These are phyloP conservation scores for Spodoptera exigua DNA, from an alignment of 2,888 invertebrate species.

Conservation along the genomic window DNA sequence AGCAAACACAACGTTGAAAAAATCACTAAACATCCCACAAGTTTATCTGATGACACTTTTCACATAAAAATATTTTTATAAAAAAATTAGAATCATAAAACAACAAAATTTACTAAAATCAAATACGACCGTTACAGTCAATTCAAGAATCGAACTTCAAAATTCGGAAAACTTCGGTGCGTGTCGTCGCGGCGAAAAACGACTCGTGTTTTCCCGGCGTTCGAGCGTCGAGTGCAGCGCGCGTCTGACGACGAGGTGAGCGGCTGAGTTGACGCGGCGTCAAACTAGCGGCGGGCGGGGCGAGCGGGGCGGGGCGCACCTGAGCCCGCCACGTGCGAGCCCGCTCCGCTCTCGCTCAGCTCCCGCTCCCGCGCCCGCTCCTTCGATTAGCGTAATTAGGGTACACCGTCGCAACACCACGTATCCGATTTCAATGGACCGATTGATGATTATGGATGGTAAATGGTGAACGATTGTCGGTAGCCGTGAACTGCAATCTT, in stretches of 20 bases:
- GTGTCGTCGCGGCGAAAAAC: constrained; percentile 83
- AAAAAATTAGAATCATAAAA: constrained; percentile 53
- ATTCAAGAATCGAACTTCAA: constrained; percentile 68
- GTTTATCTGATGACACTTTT: constrained; percentile 63
- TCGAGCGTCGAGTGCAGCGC: constrained; percentile 87
- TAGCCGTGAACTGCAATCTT: constrained; percentile 65
- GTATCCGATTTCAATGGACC: constrained; percentile 79
- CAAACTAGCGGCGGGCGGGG: constrained; percentile 72
- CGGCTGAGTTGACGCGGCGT: constrained; percentile 76
- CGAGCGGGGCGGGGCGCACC: constrained; percentile 86
- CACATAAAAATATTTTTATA: constrained; percentile 56
- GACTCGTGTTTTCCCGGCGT: constrained; percentile 87
- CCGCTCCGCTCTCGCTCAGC: constrained; percentile 70
- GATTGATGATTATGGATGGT: constrained; percentile 77
- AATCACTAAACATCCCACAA: constrained; percentile 86
- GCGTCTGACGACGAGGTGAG: constrained; percentile 83
- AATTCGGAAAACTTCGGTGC: constrained; percentile 80
- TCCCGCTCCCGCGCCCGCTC: constrained; percentile 63
- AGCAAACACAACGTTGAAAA: constrained; percentile 71
- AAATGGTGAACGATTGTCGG: constrained; percentile 69
- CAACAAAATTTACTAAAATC: constrained; percentile 60
- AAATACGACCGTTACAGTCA: constrained; percentile 60
- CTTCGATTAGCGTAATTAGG: constrained; percentile 75
- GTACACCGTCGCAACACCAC: constrained; percentile 71
- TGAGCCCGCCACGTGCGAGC: constrained; percentile 80